Conservation (phyloP, 1,140 invertebrate species). For the Rhyacophila brunnea region DNA sequence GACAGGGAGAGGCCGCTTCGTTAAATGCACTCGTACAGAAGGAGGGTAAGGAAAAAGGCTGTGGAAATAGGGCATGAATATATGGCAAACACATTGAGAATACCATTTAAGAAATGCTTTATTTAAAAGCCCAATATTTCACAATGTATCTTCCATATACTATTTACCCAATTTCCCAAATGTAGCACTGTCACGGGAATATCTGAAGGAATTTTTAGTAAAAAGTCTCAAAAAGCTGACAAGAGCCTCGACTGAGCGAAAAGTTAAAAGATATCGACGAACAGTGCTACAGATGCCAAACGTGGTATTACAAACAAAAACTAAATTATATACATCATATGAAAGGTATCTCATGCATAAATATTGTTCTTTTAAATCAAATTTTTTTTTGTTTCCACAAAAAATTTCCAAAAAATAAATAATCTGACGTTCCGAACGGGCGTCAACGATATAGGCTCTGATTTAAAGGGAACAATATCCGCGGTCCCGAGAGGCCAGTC, state of each 20-base stretch:
- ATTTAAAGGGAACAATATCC: conserved; percentile 32
- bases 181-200: conserved; percentile 48
- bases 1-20: conserved; percentile 18
- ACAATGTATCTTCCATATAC: conserved; percentile 63
- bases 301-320: conserved; percentile 58
- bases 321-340: conserved; percentile 41
- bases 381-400: conserved; percentile 29
- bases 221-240: conserved; percentile 18
- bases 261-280: conserved; percentile 39
- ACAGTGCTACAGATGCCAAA: conserved; percentile 59
- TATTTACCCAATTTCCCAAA: conserved; percentile 57
- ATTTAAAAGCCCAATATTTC: conserved; percentile 60
- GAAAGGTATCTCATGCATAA: conserved; percentile 36
- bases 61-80: conserved; percentile 47
- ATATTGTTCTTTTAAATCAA: conserved; percentile 37
- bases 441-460: conserved; percentile 30
- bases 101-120: conserved; percentile 62
- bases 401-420: conserved; percentile 35
- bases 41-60: conserved; percentile 35
- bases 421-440: conserved; percentile 25
- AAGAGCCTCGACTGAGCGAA: conserved; percentile 36
- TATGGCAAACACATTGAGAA: conserved; percentile 64
- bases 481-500: conserved; percentile 7
- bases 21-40: conserved; percentile 2
- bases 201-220: conserved; percentile 3